Evolutionary conservation across 1,140 invertebrate genomes (phyloP), one percentile per base, ranked within the genome.

Genomic region (Copidosoma floridanum): DNA sequence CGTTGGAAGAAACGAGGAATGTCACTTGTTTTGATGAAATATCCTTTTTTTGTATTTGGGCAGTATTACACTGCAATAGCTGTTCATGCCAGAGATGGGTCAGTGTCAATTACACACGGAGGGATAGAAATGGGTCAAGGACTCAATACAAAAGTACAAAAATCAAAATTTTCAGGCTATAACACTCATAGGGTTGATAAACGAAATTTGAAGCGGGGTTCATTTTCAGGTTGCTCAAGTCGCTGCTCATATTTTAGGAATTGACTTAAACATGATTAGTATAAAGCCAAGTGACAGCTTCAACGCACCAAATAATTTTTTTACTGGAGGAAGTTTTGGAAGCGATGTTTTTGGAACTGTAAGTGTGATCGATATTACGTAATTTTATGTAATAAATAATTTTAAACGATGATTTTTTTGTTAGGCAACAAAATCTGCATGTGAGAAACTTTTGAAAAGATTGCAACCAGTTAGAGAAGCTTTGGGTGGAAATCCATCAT

Each of bases 91-190:
- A 74, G 75, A 1, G 92, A 94, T 79, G 91, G 91, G 12, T 87
- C 88, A 0, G 89, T 94, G 1, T 81, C 85, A 1, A 81, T 94
- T 35, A 82, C 82, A 18, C 90, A 93, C 69, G 89, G 87, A 44
- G 91, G 90, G 26, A 85, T 92, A 37, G 92, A 95, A 83, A 88
- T 89, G 77, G 93, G 92, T 10, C 92, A 94, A 82, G 92, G 93
- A 2, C 85, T 94, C 48, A 91, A 87, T 59, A 86, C 85, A 1
- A 87, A 87, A 78, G 85, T 86, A 75, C n/a, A n/a, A n/a, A n/a
- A n/a, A n/a, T n/a, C n/a, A n/a, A n/a, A n/a, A n/a, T n/a, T n/a
- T n/a, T n/a, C n/a, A n/a, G n/a, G n/a, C n/a, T n/a, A n/a, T n/a
- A n/a, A n/a, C n/a, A n/a, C n/a, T n/a, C n/a, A n/a, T n/a, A n/a